phyloP scores from a whole-genome alignment of 2,888 invertebrate genomes.

The Frankliniella fusca region DNA sequence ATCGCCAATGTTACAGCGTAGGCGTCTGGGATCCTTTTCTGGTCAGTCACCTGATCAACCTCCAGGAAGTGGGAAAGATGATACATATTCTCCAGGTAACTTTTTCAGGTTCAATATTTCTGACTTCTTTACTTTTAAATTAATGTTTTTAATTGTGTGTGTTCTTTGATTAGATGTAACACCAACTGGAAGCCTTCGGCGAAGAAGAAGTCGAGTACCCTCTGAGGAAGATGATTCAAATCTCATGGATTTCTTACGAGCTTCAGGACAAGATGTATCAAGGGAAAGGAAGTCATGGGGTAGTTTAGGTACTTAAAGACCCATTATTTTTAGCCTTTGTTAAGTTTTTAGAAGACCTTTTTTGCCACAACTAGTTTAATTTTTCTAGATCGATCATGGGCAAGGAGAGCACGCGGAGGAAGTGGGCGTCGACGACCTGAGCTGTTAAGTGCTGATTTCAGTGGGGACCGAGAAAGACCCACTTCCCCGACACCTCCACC shows the following conservation, averaged over 20 bases:
- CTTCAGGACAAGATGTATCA: conserved; percentile 68
- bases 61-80: conserved; percentile 46
- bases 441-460: conserved; percentile 66
- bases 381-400: conserved; percentile 77
- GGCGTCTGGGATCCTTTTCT: conserved; percentile 64
- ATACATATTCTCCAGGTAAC: conserved; percentile 55
- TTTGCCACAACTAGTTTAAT: neutral
- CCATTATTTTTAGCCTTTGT: neutral
- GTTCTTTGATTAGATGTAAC: conserved; percentile 62
- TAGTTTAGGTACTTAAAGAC: conserved; percentile 61
- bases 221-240: conserved; percentile 79
- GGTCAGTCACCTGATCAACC: conserved; percentile 44
- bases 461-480: conserved; percentile 67
- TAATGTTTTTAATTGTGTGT: neutral
- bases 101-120: neutral
- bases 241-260: conserved; percentile 78
- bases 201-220: conserved; percentile 74
- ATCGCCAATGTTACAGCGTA: conserved; percentile 63
- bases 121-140: neutral
- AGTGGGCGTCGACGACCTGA: conserved; percentile 74
- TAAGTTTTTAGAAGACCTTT: neutral
- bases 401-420: conserved; percentile 69
- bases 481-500: conserved; percentile 62
- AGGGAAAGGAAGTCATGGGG: conserved; percentile 80
- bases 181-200: conserved; percentile 79